Conservation (phyloP, 2,797 vertebrate genomes). For the Steatocranus sp. region DNA sequence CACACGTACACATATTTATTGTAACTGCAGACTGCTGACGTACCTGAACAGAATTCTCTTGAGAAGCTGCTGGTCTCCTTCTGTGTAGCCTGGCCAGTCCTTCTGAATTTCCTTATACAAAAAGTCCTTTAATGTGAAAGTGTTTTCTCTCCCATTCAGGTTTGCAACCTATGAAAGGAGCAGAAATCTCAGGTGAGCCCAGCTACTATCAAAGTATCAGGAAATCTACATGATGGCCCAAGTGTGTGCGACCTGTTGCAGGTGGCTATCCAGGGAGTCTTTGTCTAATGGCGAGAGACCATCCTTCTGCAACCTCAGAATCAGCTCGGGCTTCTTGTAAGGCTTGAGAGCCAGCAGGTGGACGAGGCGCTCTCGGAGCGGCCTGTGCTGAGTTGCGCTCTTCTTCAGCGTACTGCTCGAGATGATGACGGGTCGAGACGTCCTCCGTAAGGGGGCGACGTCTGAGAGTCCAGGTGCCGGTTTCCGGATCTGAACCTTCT, state of each 20-base stretch:
- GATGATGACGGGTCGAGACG: constrained; percentile 88
- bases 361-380: constrained; percentile 88
- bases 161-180: constrained; percentile 84
- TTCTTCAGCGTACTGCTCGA: constrained; percentile 83
- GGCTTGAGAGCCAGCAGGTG: constrained; percentile 96
- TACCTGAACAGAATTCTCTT: constrained; percentile 92
- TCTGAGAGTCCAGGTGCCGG: constrained; percentile 84
- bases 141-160: constrained; percentile 86
- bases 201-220: neutral
- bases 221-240: neutral
- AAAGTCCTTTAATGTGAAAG: constrained; percentile 90
- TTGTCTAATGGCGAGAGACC: constrained; percentile 87
- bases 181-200: neutral
- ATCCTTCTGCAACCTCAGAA: constrained; percentile 93
- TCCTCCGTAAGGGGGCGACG: constrained; percentile 84
- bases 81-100: constrained; percentile 96
- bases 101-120: constrained; percentile 93
- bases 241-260: constrained; percentile 85
- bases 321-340: constrained; percentile 93
- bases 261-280: constrained; percentile 87
- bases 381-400: constrained; percentile 78
- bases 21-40: neutral
- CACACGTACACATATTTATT: neutral
- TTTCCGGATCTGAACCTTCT: constrained; percentile 93
- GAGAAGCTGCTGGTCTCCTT: constrained; percentile 93